phyloP scores from a whole-genome alignment of 2,797 vertebrate species.

The Syngnathus acus region DNA sequence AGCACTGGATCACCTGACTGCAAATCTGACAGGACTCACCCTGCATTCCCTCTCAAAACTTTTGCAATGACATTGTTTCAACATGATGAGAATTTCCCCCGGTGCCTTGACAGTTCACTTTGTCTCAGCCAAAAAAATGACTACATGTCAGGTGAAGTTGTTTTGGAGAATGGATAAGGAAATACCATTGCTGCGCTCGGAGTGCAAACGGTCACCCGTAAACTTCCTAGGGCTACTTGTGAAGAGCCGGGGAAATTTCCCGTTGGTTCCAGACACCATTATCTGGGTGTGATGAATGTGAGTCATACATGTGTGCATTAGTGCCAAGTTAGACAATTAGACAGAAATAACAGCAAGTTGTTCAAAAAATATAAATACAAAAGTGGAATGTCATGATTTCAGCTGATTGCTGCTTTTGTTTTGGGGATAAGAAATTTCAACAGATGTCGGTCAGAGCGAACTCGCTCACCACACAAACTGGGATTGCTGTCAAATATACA shows the following conservation, averaged over 20 bases:
- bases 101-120: neutral
- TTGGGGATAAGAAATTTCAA: constrained; percentile 53
- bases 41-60: constrained; percentile 8
- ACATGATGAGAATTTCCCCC: constrained; percentile 31
- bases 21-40: constrained; percentile 14
- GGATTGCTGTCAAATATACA: constrained; percentile 38
- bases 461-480: constrained; percentile 21
- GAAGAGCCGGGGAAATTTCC: constrained; percentile 50
- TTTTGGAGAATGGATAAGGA: constrained; percentile 28
- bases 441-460: constrained; percentile 45
- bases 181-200: constrained; percentile 6
- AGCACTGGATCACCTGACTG: neutral
- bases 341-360: constrained; percentile 65
- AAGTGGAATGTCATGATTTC: constrained; percentile 55
- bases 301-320: constrained; percentile 59
- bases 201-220: constrained; percentile 11
- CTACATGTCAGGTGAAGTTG: constrained; percentile 23
- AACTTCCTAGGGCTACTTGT: constrained; percentile 23
- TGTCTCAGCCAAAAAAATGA: constrained; percentile 22
- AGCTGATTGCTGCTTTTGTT: constrained; percentile 63
- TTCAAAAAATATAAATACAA: constrained; percentile 37
- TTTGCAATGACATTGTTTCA: constrained; percentile 24
- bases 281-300: constrained; percentile 54
- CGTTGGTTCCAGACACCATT: constrained; percentile 44
- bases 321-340: constrained; percentile 67